Evolutionary conservation across 2,888 invertebrate genomes (phyloP).

Genomic region (Pseudococcus longispinus): DNA sequence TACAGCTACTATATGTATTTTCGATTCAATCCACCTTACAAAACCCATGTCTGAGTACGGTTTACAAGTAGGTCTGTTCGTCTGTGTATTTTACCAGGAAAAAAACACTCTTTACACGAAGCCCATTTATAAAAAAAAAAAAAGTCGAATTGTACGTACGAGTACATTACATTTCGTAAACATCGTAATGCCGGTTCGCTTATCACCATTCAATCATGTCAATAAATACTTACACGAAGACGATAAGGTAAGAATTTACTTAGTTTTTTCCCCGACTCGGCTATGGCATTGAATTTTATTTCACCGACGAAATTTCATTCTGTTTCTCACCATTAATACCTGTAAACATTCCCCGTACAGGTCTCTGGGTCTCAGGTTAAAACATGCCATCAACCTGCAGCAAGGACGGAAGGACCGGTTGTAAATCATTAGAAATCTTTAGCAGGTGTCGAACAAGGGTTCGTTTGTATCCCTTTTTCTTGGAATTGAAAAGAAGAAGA

Average conservation of each 20-base stretch:
- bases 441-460: conserved; percentile 32
- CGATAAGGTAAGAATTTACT: conserved; percentile 17
- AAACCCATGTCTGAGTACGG: neutral
- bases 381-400: conserved; percentile 2
- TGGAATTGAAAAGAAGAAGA: neutral
- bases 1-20: too few species aligned
- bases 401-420: conserved; percentile 27
- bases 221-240: conserved; percentile 6
- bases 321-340: neutral
- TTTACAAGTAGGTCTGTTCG: neutral
- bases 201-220: conserved; percentile 4
- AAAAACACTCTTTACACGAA: neutral
- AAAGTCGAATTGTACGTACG: neutral
- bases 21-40: too few species aligned
- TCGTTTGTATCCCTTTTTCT: conserved; percentile 29
- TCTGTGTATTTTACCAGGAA: neutral
- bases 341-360: neutral
- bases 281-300: neutral
- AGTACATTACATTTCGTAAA: neutral
- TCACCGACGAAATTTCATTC: neutral
- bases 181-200: neutral
- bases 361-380: neutral
- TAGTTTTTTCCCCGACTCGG: neutral
- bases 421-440: conserved; percentile 21
- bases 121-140: neutral